phyloP scores from a whole-genome alignment of 1,140 invertebrate genomes.

The Bombus breviceps region DNA sequence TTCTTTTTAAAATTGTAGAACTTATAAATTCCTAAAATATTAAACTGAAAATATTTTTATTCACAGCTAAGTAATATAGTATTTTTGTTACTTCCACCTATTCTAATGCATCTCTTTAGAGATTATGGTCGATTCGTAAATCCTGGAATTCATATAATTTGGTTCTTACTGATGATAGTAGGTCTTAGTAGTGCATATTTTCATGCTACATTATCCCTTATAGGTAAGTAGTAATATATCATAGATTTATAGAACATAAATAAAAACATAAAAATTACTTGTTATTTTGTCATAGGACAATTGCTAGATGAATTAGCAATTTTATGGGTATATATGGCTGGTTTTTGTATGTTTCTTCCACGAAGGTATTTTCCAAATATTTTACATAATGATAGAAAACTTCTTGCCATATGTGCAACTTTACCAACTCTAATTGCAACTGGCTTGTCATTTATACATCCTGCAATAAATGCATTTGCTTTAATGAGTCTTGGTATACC shows the following conservation, averaged over 20 bases:
- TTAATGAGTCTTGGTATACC: slow-evolving; percentile 90
- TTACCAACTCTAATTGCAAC: slow-evolving; percentile 86
- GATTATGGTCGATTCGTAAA: slow-evolving; percentile 89
- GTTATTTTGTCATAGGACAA: slow-evolving; percentile 83
- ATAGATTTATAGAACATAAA: neutral
- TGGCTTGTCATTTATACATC: slow-evolving; percentile 87
- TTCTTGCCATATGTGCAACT: slow-evolving; percentile 82
- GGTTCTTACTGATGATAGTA: slow-evolving; percentile 89
- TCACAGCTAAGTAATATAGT: slow-evolving; percentile 90
- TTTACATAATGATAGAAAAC: slow-evolving; percentile 86
- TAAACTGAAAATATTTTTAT: slow-evolving; percentile 43
- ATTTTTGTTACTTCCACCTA: slow-evolving; percentile 89
- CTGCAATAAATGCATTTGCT: slow-evolving; percentile 90
- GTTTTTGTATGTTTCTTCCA: slow-evolving; percentile 89
- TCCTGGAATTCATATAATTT: slow-evolving; percentile 89
- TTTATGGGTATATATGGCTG: slow-evolving; percentile 91
- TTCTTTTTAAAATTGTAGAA: neutral
- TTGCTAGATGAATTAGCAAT: slow-evolving; percentile 91
- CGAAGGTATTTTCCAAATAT: slow-evolving; percentile 87
- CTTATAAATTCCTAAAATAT: neutral
- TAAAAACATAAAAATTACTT: slow-evolving; percentile 20
- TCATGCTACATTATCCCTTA: slow-evolving; percentile 91
- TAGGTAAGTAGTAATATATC: slow-evolving; percentile 83
- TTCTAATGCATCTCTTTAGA: slow-evolving; percentile 89
- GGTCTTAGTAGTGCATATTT: slow-evolving; percentile 92